Percentiles rank a stretch among this genome's conserved stretches.
Conservation (phyloP, 2,888 invertebrate species). For the Andrena praecox region DNA sequence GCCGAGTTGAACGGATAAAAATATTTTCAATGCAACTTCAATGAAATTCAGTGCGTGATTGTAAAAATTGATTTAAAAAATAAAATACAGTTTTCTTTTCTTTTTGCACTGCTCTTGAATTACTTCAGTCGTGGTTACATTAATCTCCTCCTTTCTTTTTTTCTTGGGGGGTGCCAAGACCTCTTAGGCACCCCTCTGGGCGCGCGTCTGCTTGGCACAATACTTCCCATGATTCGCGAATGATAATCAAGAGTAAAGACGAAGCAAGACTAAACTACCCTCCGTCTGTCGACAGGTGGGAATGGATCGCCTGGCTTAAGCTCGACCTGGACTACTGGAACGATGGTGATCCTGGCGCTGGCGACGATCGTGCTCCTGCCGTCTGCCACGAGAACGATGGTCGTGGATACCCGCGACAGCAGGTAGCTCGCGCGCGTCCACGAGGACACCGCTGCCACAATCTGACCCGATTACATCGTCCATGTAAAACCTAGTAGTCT, state of each 20-base stretch:
- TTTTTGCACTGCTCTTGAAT: too few species aligned
- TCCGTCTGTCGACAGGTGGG: slow-evolving; percentile 34
- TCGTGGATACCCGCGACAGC: slow-evolving; percentile 30
- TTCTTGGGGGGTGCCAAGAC: too few species aligned
- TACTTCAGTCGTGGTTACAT: too few species aligned
- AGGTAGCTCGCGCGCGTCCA: slow-evolving; percentile 74
- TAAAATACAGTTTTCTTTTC: too few species aligned
- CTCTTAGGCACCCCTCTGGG: too few species aligned
- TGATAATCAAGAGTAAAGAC: neutral
- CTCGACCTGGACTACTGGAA: slow-evolving; percentile 55
- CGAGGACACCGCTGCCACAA: slow-evolving; percentile 72
- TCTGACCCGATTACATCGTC: slow-evolving; percentile 82
- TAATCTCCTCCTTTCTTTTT: too few species aligned
- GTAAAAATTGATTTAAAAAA: too few species aligned
- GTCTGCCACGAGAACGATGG: slow-evolving; percentile 56
- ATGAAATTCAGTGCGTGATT: too few species aligned
- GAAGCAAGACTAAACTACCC: neutral
- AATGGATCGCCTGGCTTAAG: slow-evolving; percentile 35
- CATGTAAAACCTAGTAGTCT: slow-evolving; percentile 85
- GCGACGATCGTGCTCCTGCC: slow-evolving; percentile 45
- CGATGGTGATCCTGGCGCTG: slow-evolving; percentile 44
- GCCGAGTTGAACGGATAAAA: too few species aligned
- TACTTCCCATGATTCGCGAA: neutral
- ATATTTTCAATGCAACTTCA: too few species aligned
- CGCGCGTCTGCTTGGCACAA: too few species aligned